A percentile compares a stretch with the other conserved stretches of the same genome.
Evolutionary conservation across 2,113 vertebrate species (phyloP).

Genomic region (Corythaixoides concolor): DNA sequence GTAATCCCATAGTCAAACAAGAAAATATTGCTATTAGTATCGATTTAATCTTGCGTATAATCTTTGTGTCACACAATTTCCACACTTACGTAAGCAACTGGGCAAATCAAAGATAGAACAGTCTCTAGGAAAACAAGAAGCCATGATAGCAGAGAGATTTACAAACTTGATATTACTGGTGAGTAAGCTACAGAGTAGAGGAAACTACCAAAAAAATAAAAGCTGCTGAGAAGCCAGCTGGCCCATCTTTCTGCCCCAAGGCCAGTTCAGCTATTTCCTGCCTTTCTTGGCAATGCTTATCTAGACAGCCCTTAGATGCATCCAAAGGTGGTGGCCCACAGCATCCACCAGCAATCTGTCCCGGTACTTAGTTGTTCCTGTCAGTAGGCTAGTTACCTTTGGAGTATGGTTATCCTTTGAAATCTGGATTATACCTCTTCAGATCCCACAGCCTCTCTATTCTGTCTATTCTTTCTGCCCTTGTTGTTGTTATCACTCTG

Average conservation of each 20-base stretch:
- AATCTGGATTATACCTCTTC: neutral
- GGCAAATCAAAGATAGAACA: neutral
- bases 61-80: neutral
- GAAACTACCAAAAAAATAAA: neutral
- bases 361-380: neutral
- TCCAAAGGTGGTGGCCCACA: neutral
- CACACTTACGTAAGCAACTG: neutral
- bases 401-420: neutral
- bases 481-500: neutral
- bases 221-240: neutral
- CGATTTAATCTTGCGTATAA: neutral
- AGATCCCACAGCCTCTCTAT: neutral
- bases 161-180: fast-evolving
- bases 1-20: neutral
- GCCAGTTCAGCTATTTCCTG: neutral
- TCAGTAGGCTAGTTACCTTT: neutral
- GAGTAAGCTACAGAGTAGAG: neutral
- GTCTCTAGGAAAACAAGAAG: neutral
- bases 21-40: neutral
- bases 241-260: neutral
- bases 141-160: neutral
- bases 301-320: neutral
- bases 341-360: neutral
- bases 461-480: neutral
- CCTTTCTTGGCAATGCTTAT: neutral